Evolutionary conservation across 2,888 invertebrate genomes (phyloP).

Genomic region (Drosophila phalerata): DNA sequence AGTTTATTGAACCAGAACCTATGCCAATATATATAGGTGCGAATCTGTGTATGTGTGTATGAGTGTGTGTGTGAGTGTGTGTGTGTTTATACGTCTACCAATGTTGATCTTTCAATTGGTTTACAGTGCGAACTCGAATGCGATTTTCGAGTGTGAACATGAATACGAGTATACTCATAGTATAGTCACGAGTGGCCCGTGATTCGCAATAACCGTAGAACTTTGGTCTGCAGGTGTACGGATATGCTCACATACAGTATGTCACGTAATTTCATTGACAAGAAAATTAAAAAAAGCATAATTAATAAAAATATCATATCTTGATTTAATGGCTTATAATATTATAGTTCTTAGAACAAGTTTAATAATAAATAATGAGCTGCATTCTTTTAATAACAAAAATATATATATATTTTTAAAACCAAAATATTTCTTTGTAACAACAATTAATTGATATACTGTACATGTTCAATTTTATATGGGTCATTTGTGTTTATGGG

Average conservation of each 20-base stretch:
- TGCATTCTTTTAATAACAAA: background rate
- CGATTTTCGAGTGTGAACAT: constrained; percentile 9
- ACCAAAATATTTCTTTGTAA: background rate
- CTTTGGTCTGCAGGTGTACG: constrained; percentile 2
- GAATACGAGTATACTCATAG: background rate
- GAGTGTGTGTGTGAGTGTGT: background rate
- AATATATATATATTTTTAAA: background rate
- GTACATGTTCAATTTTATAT: constrained; percentile 23
- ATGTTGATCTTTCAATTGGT: constrained; percentile 1
- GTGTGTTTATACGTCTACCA: background rate
- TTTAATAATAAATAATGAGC: background rate
- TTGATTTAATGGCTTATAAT: too few species aligned
- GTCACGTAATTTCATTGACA: background rate
- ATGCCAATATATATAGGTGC: constrained; percentile 41
- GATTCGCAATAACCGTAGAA: background rate
- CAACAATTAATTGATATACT: constrained; percentile 1
- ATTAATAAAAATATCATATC: too few species aligned
- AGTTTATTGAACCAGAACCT: constrained; percentile 72
- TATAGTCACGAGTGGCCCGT: constrained; percentile 18
- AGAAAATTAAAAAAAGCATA: background rate
- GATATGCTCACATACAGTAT: constrained; percentile 2
- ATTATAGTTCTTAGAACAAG: background rate
- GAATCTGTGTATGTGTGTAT: background rate
- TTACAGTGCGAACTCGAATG: background rate
- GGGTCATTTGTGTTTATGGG: constrained; percentile 33